Base-by-base conservation (phyloP, 2,113 vertebrate genomes). In the Triplophysa dalaica region DNA sequence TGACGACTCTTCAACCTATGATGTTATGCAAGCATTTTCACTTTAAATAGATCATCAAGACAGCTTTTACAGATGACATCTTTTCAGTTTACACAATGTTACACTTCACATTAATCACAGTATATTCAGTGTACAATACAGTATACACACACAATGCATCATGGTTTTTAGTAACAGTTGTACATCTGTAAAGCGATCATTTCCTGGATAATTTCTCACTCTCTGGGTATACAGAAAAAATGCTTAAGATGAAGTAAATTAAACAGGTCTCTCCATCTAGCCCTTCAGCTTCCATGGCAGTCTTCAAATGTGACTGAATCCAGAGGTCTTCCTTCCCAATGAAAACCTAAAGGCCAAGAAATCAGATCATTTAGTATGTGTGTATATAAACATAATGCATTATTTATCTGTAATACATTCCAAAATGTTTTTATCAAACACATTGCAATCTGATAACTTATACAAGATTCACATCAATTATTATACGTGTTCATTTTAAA, bases 281-380 rank as follows among this genome's bases (percentile, higher is more conserved):
- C 22, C 19, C 33, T 26, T 76, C 45, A 70, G 58, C 29, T 75
- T 24, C 29, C 69, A 14, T 56, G 24, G 67, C 8, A 17, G 19
- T 63, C 29, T 52, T 45, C 17, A 43, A 60, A 12, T 19, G 26
- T 54, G 12, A 56, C 19, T 41, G 48, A n/a, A 21, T n/a, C 63
- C 19, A 65, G 22, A 12, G 75, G 56, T 11, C 54, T 41, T 72
- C 24, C 48, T 70, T 66, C 24, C 8, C 66, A 16, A 65, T 61
- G 38, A 79, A 52, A 41, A 5, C 85, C 79, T 82, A 65, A 64
- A 82, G 38, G 78, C 38, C 41, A 70, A 63, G 74, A 64, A 14
- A 68, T 24, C 1, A 79, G 38, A 45, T 21, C 0, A 21, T 58
- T n/a, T 11, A 8, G 5, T 19, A 6, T 58, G 7, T 58, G 19